Evolutionary conservation across 2,797 vertebrate genomes (phyloP).

Genomic region (Pygocentrus nattereri): DNA sequence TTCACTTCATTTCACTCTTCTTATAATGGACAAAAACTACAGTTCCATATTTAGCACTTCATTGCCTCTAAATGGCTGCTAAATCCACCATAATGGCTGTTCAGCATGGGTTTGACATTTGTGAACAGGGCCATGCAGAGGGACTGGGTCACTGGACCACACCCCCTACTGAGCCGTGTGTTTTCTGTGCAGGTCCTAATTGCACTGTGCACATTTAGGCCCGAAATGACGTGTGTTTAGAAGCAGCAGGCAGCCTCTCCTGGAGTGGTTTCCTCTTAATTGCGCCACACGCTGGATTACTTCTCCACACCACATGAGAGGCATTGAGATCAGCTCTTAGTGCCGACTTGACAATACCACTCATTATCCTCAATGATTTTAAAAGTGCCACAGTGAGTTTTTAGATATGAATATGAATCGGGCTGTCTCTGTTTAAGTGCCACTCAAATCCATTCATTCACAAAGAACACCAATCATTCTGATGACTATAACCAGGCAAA

Average conservation of each 20-base stretch:
- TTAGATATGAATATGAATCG: slow-evolving; percentile 38
- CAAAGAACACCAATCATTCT: slow-evolving; percentile 8
- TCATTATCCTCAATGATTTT: slow-evolving; percentile 37
- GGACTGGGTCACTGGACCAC: slow-evolving; percentile 12
- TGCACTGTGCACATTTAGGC: slow-evolving; percentile 36
- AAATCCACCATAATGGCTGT: slow-evolving; percentile 39
- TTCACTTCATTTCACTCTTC: not conserved
- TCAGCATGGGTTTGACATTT: slow-evolving; percentile 29
- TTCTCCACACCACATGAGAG: slow-evolving; percentile 17
- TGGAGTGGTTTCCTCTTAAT: slow-evolving; percentile 45
- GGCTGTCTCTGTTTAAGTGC: slow-evolving; percentile 12
- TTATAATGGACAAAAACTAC: not conserved
- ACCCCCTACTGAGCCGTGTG: slow-evolving; percentile 30
- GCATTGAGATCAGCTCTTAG: slow-evolving; percentile 36
- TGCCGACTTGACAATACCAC: slow-evolving; percentile 3
- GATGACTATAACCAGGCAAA: not conserved
- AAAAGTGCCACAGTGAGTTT: slow-evolving; percentile 31
- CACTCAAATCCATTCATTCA: slow-evolving; percentile 25
- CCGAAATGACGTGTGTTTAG: slow-evolving; percentile 38
- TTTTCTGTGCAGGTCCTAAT: slow-evolving; percentile 43
- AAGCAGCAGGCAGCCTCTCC: slow-evolving; percentile 40
- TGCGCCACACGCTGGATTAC: slow-evolving; percentile 13
- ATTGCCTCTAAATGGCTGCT: slow-evolving; percentile 22
- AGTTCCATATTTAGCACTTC: slow-evolving; percentile 4
- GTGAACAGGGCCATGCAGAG: slow-evolving; percentile 32